Base-by-base conservation (phyloP, 2,888 invertebrate genomes). In the Syritta pipiens region DNA sequence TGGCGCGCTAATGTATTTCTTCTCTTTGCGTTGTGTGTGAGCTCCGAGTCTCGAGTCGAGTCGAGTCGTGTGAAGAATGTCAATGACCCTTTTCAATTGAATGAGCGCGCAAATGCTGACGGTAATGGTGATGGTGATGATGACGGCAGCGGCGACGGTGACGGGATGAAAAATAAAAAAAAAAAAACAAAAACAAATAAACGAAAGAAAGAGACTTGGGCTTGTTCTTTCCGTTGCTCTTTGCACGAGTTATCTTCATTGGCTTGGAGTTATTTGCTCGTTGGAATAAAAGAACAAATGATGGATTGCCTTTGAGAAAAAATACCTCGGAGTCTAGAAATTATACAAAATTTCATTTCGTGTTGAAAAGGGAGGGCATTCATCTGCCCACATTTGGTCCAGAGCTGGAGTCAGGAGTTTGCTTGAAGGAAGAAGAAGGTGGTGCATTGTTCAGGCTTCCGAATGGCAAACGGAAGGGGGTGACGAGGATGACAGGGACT, bases 41-140 rank as follows among this genome's bases (percentile, higher is more conserved):
- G 37, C 28, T 46, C n/a, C n/a, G n/a, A n/a, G n/a, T n/a, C n/a
- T n/a, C n/a, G n/a, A n/a, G n/a, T n/a, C n/a, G n/a, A n/a, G n/a
- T n/a, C n/a, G n/a, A n/a, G n/a, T n/a, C n/a, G 40, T 59, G 49
- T 53, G 60, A 28, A 55, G 69, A 59, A 55, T 60, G 77, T 77
- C 77, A 67, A 48, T 72, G 77, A 77, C 59, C 77, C 57, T 77
- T 77, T 77, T 65, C 77, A 77, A 77, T 67, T 71, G 72, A 77
- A 77, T 77, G 65, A 77, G 60, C 65, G 32, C 59, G 49, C 60
- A 57, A 59, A 69, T 69, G 65, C 40, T 69, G 69, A 51, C 44
- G 51, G 37, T 5, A 7, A 26, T 46, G 59, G 42, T 65, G 30
- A 59, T 5, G 7, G 40, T 46, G 59, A 49, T 65, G 30, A 59